Conservation (phyloP, 1,140 invertebrate genomes). For the Panagrolaimus sp. region DNA sequence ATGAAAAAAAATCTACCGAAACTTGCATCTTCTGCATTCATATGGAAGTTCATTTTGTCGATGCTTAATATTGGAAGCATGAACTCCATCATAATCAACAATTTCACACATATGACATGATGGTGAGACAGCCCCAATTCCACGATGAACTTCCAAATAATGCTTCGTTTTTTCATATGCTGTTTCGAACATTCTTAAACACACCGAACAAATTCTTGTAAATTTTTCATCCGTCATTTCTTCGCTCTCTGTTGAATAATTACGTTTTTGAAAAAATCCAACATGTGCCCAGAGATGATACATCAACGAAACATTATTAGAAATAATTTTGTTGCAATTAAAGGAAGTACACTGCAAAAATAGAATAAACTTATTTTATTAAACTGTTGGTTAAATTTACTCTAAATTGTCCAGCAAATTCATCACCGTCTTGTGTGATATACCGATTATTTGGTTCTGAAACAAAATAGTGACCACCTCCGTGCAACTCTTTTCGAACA, state of each 20-base stretch:
- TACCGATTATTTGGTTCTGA: neutral
- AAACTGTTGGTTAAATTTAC: neutral
- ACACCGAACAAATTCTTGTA: neutral
- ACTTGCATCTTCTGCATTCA: conserved; percentile 22
- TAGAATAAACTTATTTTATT: neutral
- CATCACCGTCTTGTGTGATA: conserved; percentile 5
- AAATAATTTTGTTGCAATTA: conserved; percentile 14
- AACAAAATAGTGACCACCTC: too few relatives aligned
- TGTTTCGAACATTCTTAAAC: conserved; percentile 6
- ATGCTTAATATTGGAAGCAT: neutral
- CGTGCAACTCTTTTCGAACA: too few relatives aligned
- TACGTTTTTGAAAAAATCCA: neutral
- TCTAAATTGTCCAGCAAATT: conserved; percentile 26
- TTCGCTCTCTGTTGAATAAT: neutral
- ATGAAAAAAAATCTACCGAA: neutral
- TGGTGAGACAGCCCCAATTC: too few relatives aligned
- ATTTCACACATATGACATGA: conserved; percentile 12
- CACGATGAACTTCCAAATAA: neutral
- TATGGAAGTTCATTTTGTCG: neutral
- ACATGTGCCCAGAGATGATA: conserved; percentile 30
- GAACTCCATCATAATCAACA: neutral
- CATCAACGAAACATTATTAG: conserved; percentile 27
- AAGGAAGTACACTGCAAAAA: conserved; percentile 24
- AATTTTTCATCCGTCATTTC: conserved; percentile 5
- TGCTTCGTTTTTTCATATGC: conserved; percentile 12